A percentile compares a stretch with the other conserved stretches of the same genome.
phyloP scores from a whole-genome alignment of 2,888 invertebrate genomes.

The Cosmopolites sordidus region DNA sequence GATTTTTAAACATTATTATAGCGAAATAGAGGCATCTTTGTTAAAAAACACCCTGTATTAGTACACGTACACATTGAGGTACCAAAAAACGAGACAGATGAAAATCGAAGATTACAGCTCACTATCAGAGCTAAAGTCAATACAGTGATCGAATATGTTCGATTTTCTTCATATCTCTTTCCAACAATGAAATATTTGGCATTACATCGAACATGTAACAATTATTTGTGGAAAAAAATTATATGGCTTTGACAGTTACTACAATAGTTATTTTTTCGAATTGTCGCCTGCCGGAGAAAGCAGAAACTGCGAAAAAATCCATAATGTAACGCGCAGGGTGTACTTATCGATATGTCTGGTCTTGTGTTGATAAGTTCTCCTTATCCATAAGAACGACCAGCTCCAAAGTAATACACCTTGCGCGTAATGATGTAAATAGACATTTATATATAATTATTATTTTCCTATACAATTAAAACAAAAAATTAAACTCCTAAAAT shows the following conservation, averaged over 20 bases:
- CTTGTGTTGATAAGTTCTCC: no score
- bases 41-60: background rate
- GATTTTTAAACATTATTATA: no score
- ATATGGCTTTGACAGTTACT: conserved; percentile 3
- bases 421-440: conserved; percentile 17
- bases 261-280: background rate
- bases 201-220: conserved; percentile 40
- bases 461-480: conserved; percentile 27
- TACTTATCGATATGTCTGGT: background rate
- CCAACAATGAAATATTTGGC: conserved; percentile 24
- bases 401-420: background rate
- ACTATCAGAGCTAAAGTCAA: no score
- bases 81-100: background rate
- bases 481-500: conserved; percentile 25
- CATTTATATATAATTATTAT: conserved; percentile 22
- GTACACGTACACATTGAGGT: background rate
- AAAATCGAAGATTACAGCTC: no score
- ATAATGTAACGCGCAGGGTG: background rate
- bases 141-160: no score
- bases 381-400: no score
- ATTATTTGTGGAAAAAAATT: conserved; percentile 40
- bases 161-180: background rate
- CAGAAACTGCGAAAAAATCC: background rate
- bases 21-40: no score
- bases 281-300: background rate